These are phyloP conservation scores for Ibycter americanus DNA, from an alignment of 2,797 vertebrate species.

Conservation along the genomic window DNA sequence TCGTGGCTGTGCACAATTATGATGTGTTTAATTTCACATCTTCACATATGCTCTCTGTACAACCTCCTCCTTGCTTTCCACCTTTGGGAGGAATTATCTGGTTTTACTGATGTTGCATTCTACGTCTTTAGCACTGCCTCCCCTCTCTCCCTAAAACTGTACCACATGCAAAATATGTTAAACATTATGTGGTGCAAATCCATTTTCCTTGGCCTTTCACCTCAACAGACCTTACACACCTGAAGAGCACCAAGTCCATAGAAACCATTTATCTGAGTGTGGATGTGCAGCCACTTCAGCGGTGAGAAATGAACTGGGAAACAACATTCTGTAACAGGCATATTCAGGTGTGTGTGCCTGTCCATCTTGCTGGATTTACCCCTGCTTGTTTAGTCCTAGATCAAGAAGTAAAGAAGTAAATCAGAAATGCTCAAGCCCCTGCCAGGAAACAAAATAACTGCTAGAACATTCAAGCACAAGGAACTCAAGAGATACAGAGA, in stretches of 20 bases:
- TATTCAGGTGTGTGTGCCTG: neutral
- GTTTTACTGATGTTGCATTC: neutral
- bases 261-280: rapidly evolving
- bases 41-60: neutral
- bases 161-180: neutral
- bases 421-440: neutral
- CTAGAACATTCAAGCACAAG: neutral
- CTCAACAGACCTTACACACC: neutral
- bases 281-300: neutral
- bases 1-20: neutral
- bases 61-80: neutral
- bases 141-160: neutral
- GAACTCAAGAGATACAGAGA: neutral
- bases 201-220: neutral
- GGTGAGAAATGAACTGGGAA: neutral
- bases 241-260: neutral
- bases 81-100: neutral
- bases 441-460: neutral
- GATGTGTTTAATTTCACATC: neutral
- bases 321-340: neutral
- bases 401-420: neutral
- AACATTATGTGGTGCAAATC: neutral
- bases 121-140: neutral
- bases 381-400: neutral
- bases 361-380: neutral